Evolutionary conservation across 2,888 invertebrate species (phyloP).

Genomic region (Gryllus longicercus): DNA sequence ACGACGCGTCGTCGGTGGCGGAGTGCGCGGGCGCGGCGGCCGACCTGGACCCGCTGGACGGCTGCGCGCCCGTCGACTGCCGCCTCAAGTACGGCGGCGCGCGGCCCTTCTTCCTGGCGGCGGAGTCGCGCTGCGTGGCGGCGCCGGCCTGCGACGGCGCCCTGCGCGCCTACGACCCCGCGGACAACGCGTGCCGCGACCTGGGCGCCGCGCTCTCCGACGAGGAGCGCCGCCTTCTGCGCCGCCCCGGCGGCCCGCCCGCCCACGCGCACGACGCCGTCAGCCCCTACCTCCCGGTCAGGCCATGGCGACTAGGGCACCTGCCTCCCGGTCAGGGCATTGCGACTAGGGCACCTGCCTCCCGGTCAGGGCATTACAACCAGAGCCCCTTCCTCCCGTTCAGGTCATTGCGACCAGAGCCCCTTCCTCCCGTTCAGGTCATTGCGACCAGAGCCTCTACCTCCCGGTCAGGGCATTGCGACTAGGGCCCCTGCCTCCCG

Average conservation of each 20-base stretch:
- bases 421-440: rapidly evolving
- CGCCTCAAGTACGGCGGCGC: neutral
- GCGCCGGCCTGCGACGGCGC: neutral
- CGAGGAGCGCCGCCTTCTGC: neutral
- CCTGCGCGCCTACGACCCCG: neutral
- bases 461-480: too few species aligned
- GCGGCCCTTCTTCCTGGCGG: neutral
- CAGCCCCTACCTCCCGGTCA: neutral
- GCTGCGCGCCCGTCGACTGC: neutral
- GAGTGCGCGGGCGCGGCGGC: neutral
- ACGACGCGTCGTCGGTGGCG: too few species aligned
- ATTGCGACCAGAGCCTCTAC: too few species aligned
- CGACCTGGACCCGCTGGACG: neutral
- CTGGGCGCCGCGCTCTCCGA: neutral
- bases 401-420: too few species aligned
- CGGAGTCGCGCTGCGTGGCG: neutral
- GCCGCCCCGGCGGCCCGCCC: neutral
- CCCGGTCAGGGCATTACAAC: too few species aligned
- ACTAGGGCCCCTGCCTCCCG: too few species aligned
- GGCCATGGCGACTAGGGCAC: neutral
- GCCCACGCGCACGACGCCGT: neutral
- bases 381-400: too few species aligned
- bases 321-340: neutral
- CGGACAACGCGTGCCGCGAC: neutral
- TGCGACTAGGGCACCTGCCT: too few species aligned